Evolutionary conservation across 2,797 vertebrate genomes (phyloP).

Genomic region (Sardinella longiceps): DNA sequence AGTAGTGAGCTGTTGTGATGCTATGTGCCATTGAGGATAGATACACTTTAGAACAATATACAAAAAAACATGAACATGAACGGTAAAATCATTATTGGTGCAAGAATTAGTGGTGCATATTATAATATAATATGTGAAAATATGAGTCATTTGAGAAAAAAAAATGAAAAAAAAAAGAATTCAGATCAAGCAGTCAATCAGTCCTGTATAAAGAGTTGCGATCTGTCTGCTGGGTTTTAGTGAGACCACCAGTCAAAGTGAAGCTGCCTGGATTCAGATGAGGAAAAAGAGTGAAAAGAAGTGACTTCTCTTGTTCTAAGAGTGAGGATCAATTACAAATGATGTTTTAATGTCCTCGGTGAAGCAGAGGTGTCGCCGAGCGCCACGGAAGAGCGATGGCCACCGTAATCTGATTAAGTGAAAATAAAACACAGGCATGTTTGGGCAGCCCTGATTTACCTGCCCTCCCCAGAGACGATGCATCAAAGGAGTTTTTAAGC

Average conservation of each 20-base stretch:
- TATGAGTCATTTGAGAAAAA: too few species aligned
- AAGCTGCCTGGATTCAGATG: background rate
- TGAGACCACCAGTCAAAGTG: background rate
- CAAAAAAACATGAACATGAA: background rate
- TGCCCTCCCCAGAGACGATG: slow-evolving; percentile 46
- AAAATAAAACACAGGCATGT: slow-evolving; percentile 54
- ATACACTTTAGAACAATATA: background rate
- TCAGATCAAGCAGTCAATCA: background rate
- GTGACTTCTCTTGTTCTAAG: slow-evolving; percentile 12
- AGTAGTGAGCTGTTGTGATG: background rate
- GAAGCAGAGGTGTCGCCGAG: background rate
- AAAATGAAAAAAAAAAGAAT: background rate
- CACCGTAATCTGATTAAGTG: slow-evolving; percentile 45
- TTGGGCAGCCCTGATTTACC: slow-evolving; percentile 49
- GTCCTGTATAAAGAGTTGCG: background rate
- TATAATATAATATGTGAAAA: background rate
- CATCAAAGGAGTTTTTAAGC: slow-evolving; percentile 22
- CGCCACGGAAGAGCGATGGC: slow-evolving; percentile 31
- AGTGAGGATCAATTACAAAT: slow-evolving; percentile 22
- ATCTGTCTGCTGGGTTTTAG: background rate
- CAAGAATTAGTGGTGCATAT: background rate
- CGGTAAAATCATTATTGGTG: background rate
- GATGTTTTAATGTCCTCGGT: slow-evolving; percentile 17
- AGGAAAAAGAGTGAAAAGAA: background rate
- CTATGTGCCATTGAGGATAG: background rate